Evolutionary conservation across 1,140 invertebrate genomes (phyloP), one percentile per base, ranked within the genome.

Genomic region (Metopolophium dirhodum): DNA sequence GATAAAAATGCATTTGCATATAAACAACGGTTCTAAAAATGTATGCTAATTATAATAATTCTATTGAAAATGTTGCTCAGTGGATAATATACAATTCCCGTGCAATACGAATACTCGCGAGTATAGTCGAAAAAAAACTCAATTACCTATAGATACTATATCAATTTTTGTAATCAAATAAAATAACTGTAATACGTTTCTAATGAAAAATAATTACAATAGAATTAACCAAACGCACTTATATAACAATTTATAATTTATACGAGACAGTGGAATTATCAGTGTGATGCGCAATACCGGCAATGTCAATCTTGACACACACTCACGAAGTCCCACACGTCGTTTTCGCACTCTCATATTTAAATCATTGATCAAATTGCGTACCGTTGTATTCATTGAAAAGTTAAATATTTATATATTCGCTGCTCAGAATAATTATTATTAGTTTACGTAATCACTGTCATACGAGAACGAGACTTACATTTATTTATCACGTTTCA

Each of bases 361-460:
- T 77, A 77, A 77, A 77, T 77, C 61, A 77, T 77, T 77, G 61
- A 77, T 77, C 6, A 77, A 77, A 77, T 77, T 77, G 61, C 30
- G 18, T 35, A 77, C 61, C 61, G 6, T 77, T 77, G 61, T 77
- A 77, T 77, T 77, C 61, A 77, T 77, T 77, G 61, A 77, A 77
- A 77, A 77, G n/a, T 77, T 77, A 77, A 77, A 77, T 77, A 77
- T 77, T 77, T n/a, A 77, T n/a, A 18, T n/a, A n/a, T 77, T 77
- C 30, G 6, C 4, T n/a, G 4, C 61, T n/a, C 14, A 18, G 30
- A 77, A 77, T 77, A 77, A 77, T 77, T 22, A 54, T 54, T 77
- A 54, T 54, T 77, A 77, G 30, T 77, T 77, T n/a, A 77, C 30
- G 61, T 77, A 77, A 77, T 77, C 14, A 77, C 61, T 77, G n/a